A percentile compares a stretch with the other conserved stretches of the same genome.
phyloP scores from a whole-genome alignment of 2,113 vertebrate genomes.

The Pangasianodon gigas region DNA sequence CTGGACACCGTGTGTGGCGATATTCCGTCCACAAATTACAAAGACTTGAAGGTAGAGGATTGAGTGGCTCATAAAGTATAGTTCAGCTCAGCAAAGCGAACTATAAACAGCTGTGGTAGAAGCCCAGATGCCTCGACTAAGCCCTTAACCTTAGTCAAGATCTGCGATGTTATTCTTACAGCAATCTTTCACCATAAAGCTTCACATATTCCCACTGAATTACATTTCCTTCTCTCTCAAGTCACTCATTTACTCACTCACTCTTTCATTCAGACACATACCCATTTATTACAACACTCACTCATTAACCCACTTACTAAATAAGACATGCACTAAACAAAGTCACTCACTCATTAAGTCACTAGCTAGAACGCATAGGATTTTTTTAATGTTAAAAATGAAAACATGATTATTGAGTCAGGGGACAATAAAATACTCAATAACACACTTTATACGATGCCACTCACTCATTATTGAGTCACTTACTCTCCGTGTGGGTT shows the following conservation, averaged over 20 bases:
- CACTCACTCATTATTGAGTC: neutral
- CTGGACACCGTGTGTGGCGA: neutral
- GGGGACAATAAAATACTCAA: neutral
- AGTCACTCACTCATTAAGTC: neutral
- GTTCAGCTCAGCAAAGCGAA: neutral
- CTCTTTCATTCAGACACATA: neutral
- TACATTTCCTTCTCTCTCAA: neutral
- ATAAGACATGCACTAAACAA: neutral
- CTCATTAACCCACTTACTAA: neutral
- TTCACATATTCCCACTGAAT: neutral
- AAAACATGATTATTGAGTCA: neutral
- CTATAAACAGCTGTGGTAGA: constrained; percentile 26
- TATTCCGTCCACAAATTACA: neutral
- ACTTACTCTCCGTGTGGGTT: neutral
- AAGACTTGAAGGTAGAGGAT: neutral
- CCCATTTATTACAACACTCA: neutral
- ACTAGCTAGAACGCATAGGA: neutral
- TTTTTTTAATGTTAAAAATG: neutral
- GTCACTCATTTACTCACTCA: neutral
- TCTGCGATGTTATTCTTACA: neutral
- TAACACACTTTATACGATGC: neutral
- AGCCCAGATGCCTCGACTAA: neutral
- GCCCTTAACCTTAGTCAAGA: neutral
- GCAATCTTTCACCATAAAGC: neutral
- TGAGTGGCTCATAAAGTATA: constrained; percentile 3